Conservation (phyloP, 2,797 vertebrate genomes). For the Hyperoplus lanceolatus region DNA sequence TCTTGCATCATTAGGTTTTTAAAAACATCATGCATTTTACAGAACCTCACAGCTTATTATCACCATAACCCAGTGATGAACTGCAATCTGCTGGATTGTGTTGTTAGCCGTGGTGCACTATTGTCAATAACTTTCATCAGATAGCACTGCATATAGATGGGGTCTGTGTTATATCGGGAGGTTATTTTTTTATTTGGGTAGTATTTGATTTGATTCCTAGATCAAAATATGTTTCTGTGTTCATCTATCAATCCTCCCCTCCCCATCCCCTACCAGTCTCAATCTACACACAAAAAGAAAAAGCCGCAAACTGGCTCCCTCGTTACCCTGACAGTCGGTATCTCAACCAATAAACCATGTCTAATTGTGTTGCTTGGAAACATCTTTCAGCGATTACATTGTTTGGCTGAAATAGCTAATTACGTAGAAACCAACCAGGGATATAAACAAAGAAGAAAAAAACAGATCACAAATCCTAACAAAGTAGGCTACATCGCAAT, state of each 20-base stretch:
- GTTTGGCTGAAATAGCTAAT: slow-evolving; percentile 49
- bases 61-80: slow-evolving; percentile 55
- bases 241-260: slow-evolving; percentile 18
- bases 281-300: slow-evolving; percentile 29
- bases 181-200: slow-evolving; percentile 1
- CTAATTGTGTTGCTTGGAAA: slow-evolving; percentile 59
- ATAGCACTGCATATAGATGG: slow-evolving; percentile 14
- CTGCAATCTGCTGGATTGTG: slow-evolving; percentile 33
- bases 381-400: slow-evolving; percentile 55
- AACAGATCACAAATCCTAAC: slow-evolving; percentile 24
- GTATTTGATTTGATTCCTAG: slow-evolving; percentile 8
- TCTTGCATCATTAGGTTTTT: slow-evolving; percentile 73
- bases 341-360: slow-evolving; percentile 54
- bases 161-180: not conserved
- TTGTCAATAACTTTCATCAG: slow-evolving; percentile 4
- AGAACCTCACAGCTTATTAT: slow-evolving; percentile 53
- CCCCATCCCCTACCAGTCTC: slow-evolving; percentile 2
- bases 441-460: slow-evolving; percentile 22
- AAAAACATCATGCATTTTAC: slow-evolving; percentile 56
- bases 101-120: slow-evolving; percentile 12
- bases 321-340: slow-evolving; percentile 59
- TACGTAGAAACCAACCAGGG: slow-evolving; percentile 32
- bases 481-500: slow-evolving; percentile 12
- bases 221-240: slow-evolving; percentile 29
- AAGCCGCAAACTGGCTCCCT: slow-evolving; percentile 47